Percentiles rank a stretch among this genome's conserved stretches.
Evolutionary conservation across 2,113 vertebrate genomes (phyloP).

Genomic region (Mormyrus lacerda): DNA sequence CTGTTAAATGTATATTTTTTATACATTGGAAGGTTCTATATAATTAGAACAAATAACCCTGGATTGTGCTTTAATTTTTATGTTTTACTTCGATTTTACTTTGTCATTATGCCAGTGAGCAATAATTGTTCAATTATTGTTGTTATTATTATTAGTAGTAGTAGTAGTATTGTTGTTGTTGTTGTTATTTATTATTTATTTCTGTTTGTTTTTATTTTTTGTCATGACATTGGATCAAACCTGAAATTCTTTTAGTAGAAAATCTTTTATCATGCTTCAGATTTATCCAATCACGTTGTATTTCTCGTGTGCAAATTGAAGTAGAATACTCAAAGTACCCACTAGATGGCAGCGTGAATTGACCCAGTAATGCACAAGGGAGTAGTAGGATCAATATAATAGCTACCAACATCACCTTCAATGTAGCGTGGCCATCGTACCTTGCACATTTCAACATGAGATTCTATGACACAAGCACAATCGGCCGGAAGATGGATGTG

Average conservation of each 20-base stretch:
- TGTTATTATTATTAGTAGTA: background rate
- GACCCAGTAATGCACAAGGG: background rate
- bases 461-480: background rate
- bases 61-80: background rate
- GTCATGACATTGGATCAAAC: background rate
- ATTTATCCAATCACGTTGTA: background rate
- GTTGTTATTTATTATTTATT: background rate
- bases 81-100: background rate
- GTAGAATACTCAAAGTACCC: background rate
- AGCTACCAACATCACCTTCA: background rate
- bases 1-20: background rate
- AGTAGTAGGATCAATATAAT: background rate
- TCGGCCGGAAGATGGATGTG: background rate
- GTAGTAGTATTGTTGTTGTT: too few species aligned
- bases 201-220: background rate
- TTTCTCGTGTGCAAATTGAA: background rate
- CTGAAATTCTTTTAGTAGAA: background rate
- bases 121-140: background rate
- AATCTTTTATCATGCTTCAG: background rate
- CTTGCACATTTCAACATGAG: background rate
- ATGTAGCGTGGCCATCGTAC: background rate
- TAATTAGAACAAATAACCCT: background rate
- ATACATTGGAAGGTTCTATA: background rate
- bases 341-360: slow-evolving; percentile 5
- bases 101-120: background rate